Conservation (phyloP, 2,888 invertebrate species). For the Nemoura dubitans region DNA sequence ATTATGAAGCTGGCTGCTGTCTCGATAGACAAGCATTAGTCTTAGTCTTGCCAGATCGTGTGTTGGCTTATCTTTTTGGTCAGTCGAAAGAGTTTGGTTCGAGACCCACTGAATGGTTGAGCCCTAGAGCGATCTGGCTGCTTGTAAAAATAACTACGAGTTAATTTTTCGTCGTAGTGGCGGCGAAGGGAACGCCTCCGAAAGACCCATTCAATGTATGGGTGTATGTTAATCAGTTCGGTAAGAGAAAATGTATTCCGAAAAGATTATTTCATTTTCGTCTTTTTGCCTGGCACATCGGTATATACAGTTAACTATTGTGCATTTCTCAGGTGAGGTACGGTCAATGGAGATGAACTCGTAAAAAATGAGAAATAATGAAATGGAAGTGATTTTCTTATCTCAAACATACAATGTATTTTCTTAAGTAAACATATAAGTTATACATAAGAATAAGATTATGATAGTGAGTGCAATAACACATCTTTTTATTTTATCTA, state of each 20-base stretch:
- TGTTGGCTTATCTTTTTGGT: neutral
- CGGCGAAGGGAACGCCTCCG: neutral
- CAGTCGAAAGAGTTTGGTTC: neutral
- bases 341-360: neutral
- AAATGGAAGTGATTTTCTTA: neutral
- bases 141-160: constrained; percentile 12
- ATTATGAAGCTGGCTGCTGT: constrained; percentile 20
- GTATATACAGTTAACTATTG: neutral
- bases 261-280: neutral
- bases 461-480: too few species aligned
- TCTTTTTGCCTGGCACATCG: neutral
- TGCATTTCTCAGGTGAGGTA: neutral
- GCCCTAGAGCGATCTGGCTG: neutral
- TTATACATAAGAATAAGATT: too few species aligned
- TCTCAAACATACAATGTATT: neutral
- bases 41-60: neutral
- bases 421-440: too few species aligned
- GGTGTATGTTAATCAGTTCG: neutral
- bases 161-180: neutral
- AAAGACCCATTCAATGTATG: neutral
- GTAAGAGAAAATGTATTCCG: neutral
- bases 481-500: neutral
- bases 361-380: too few species aligned
- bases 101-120: neutral
- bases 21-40: neutral